phyloP scores from a whole-genome alignment of 2,888 invertebrate genomes.

The Idaea dimidiata region DNA sequence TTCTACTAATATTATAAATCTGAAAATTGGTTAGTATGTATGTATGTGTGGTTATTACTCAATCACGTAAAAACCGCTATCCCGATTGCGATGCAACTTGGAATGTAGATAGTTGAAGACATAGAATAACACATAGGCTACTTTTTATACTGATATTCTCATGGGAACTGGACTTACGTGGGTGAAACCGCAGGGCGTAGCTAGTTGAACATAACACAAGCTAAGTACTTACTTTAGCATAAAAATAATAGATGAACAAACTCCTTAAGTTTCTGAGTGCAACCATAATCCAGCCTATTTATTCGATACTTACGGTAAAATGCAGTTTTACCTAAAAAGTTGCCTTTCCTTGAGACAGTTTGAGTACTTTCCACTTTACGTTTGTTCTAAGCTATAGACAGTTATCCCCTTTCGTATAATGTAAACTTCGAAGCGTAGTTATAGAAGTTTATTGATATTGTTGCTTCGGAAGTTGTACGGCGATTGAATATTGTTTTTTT shows the following conservation, averaged over 20 bases:
- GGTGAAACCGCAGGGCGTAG: no score
- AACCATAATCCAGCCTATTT: conserved; percentile 19
- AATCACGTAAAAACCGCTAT: no score
- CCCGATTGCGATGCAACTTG: no score
- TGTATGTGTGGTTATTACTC: no score
- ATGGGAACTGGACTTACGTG: no score
- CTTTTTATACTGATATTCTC: no score
- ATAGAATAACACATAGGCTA: no score
- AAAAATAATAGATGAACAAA: conserved; percentile 2
- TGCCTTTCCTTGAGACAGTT: conserved; percentile 19
- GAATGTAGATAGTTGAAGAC: no score
- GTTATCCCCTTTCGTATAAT: conserved; percentile 31
- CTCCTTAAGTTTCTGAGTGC: conserved; percentile 12
- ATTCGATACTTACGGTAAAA: conserved; percentile 9
- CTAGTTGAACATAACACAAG: no score
- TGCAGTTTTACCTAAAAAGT: conserved; percentile 23
- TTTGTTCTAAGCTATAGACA: conserved; percentile 37
- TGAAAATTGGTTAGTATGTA: no score
- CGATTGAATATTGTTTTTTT: conserved; percentile 25
- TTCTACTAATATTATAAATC: no score
- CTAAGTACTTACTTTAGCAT: no score
- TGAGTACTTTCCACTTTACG: conserved; percentile 20
- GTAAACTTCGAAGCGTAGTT: conserved; percentile 30
- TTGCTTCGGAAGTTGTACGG: conserved; percentile 12
- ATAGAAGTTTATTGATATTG: conserved; percentile 11